These are phyloP conservation scores for Nemoura dubitans DNA, from an alignment of 2,888 invertebrate species.

Conservation along the genomic window DNA sequence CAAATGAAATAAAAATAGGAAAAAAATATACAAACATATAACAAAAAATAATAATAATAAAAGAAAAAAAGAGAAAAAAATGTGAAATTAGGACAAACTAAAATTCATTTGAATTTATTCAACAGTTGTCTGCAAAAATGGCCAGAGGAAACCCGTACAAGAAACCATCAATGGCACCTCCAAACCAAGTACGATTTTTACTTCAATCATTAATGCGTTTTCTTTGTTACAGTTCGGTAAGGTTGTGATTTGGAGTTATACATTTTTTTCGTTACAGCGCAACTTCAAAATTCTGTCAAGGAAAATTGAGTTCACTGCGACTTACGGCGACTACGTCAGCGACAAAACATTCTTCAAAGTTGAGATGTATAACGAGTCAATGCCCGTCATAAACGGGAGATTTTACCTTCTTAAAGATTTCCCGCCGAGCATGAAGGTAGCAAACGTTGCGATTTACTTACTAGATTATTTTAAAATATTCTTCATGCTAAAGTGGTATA, in stretches of 20 bases:
- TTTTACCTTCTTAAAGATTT: neutral
- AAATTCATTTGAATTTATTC: too few relatives aligned
- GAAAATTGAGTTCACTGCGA: neutral
- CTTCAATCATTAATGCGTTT: neutral
- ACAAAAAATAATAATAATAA: too few relatives aligned
- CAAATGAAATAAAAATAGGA: too few relatives aligned
- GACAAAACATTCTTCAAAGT: neutral
- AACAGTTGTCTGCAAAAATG: too few relatives aligned
- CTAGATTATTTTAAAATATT: too few relatives aligned
- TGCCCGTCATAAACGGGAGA: neutral
- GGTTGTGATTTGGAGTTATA: neutral
- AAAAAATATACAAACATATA: too few relatives aligned
- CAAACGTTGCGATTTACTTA: too few relatives aligned
- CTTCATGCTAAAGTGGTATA: too few relatives aligned
- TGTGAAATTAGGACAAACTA: too few relatives aligned
- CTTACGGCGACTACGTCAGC: neutral
- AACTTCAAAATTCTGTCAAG: neutral
- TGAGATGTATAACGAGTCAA: neutral
- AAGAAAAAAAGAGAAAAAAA: too few relatives aligned
- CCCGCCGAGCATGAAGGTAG: neutral
- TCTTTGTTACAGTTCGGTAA: neutral
- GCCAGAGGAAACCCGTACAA: neutral
- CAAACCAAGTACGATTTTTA: neutral
- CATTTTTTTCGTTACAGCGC: neutral
- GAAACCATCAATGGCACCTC: neutral